phyloP scores from a whole-genome alignment of 2,888 invertebrate species.

The Eupithecia pulchellata region DNA sequence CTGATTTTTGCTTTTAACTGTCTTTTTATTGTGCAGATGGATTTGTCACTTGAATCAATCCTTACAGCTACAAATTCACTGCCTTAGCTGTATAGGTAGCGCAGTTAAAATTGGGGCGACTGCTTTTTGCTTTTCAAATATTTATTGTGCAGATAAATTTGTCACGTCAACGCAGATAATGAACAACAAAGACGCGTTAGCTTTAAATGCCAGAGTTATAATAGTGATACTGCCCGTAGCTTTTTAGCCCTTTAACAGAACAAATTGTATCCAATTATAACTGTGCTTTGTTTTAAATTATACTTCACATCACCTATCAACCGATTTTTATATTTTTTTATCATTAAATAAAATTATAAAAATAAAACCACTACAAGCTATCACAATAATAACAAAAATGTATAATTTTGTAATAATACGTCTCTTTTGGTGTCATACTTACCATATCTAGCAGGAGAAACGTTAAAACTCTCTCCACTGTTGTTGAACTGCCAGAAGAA shows the following conservation, averaged over 20 bases:
- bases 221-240: too few species aligned
- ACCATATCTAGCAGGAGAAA: constrained; percentile 88
- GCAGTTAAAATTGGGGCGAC: neutral
- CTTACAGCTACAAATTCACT: too few species aligned
- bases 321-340: too few species aligned
- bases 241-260: too few species aligned
- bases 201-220: too few species aligned
- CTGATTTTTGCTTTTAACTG: neutral
- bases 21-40: neutral
- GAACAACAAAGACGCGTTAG: neutral
- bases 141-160: neutral
- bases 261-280: too few species aligned
- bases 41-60: too few species aligned
- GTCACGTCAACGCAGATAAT: neutral
- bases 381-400: neutral
- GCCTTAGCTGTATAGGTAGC: neutral
- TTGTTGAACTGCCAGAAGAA: constrained; percentile 97
- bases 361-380: neutral
- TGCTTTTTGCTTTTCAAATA: neutral
- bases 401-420: neutral
- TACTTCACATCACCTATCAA: too few species aligned
- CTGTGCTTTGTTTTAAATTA: neutral
- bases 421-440: constrained; percentile 25
- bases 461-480: constrained; percentile 94
- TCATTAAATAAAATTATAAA: too few species aligned